Evolutionary conservation across 2,113 vertebrate species (phyloP), one percentile per base, ranked within the genome.

Genomic region (Erpornis zantholeuca): DNA sequence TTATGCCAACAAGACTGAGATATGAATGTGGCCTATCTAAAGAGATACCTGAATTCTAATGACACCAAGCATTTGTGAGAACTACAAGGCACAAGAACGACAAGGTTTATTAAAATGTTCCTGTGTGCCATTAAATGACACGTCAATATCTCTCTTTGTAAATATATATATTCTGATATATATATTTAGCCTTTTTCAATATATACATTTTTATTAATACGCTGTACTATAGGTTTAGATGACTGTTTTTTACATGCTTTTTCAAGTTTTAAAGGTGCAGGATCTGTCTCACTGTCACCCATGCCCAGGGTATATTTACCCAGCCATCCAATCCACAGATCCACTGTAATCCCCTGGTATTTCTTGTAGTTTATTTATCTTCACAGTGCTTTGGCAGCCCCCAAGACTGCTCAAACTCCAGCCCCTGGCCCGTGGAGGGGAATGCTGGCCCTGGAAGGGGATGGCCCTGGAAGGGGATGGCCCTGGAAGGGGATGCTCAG

Each of bases 191-290:
- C 38, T 73, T 95, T 92, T 92, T 85, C 54, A 76, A 63, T 91
- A 97, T 78, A 95, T 89, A 94, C 79, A 60, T 93, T 88, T 76
- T 82, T 82, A 76, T 66, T 87, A 88, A 83, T 86, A 78, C 7
- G 73, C 87, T 92, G 27, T 94, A 96, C 71, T 35, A 31, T 81
- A 97, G 89, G 50, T 94, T 78, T 69, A 97, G 95, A 70, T 92
- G 95, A 96, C 91, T 96, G 93, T 50, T 97, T 95, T 95, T 91
- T 83, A 93, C 94, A 92, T 92, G 86, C 97, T 97, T 97, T 97
- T 97, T 97, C 61, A 54, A 83, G 97, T 98, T 98, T 98, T 98
- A 98, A 98, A 98, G 91, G 98, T 98, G 98, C 98, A 98, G 98
- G 52, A 98, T 98, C 98, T 90, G 80, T 96, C 84, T 22, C 85